Base-by-base conservation (phyloP, 2,888 invertebrate genomes). In the Polia nebulosa region DNA sequence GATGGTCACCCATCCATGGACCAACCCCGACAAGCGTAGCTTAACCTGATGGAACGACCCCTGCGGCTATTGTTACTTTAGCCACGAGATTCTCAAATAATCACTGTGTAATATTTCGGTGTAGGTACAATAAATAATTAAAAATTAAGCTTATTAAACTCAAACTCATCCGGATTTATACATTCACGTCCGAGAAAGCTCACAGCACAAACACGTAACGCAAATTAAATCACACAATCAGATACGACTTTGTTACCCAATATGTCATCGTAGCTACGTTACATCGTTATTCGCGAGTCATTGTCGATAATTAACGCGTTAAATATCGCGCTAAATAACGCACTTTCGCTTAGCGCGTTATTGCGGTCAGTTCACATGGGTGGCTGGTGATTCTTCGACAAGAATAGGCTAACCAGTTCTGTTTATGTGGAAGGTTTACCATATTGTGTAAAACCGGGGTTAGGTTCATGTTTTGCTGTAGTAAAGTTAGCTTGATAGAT, bases 331-430 rank as follows among this genome's bases (percentile, higher is more conserved):
- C 25, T 39, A 13, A 69, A 22, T 53, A 49, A 59, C 36, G 39
- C 49, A 53, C 61, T 76, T 78, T 60, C 73, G 73, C 63, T 15
- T 36, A 52, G 47, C 52, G 45, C 15, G 39, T 6, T 67, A 79
- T 41, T 67, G 20, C 75, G 74, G 76, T 78, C 76, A 76, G 79
- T 78, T 67, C 79, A 63, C 61, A 60, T 47, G 56, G 44, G 5
- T 63, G 79, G 44, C 9, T 59, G 36, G 41, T 49, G 65, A 65
- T 59, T 66, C 55, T 60, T 45, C 34, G 27, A 41, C 53, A 63
- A 63, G 67, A 53, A 78, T 76, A 76, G 59, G 8, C 9, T 34
- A 36, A 55, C 66, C 61, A 73, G 78, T 65, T 29, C 41, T 34
- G 27, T 34, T 34, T 49, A 29, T 22, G 49, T 49, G 39, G 53